Evolutionary conservation across 2,113 vertebrate species (phyloP).

Genomic region (Stictonetta naevosa): DNA sequence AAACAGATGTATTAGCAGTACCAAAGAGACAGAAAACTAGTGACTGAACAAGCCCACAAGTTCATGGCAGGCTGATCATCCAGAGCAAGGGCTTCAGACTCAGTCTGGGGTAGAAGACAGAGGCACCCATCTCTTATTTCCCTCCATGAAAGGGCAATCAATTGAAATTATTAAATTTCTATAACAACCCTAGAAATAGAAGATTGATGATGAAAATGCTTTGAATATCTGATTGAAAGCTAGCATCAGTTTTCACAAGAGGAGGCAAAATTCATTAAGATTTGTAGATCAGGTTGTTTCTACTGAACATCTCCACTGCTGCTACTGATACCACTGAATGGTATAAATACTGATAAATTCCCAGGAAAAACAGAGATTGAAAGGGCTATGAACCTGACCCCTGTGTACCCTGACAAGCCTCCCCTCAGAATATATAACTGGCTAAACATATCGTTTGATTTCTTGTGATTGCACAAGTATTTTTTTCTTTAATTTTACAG

Average conservation of each 20-base stretch:
- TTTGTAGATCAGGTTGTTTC: neutral
- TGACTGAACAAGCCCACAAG: neutral
- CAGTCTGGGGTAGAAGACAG: neutral
- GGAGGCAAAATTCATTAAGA: neutral
- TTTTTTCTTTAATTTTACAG: neutral
- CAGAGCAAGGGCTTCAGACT: neutral
- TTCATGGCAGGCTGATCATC: neutral
- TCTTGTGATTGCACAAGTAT: neutral
- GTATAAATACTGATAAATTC: neutral
- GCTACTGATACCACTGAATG: neutral
- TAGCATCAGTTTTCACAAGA: neutral
- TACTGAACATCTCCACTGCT: neutral
- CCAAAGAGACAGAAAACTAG: neutral
- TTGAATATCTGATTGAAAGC: neutral
- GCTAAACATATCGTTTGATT: neutral
- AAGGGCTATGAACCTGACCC: neutral
- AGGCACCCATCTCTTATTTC: accelerated
- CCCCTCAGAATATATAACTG: neutral
- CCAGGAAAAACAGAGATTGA: neutral
- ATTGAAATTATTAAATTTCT: neutral
- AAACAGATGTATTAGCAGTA: neutral
- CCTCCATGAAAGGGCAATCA: neutral
- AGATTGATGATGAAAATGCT: neutral
- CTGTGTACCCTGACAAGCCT: neutral
- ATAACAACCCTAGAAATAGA: neutral